These are phyloP conservation scores for Arvicanthis niloticus DNA, from an alignment of 2,113 vertebrate species.

Conservation along the genomic window DNA sequence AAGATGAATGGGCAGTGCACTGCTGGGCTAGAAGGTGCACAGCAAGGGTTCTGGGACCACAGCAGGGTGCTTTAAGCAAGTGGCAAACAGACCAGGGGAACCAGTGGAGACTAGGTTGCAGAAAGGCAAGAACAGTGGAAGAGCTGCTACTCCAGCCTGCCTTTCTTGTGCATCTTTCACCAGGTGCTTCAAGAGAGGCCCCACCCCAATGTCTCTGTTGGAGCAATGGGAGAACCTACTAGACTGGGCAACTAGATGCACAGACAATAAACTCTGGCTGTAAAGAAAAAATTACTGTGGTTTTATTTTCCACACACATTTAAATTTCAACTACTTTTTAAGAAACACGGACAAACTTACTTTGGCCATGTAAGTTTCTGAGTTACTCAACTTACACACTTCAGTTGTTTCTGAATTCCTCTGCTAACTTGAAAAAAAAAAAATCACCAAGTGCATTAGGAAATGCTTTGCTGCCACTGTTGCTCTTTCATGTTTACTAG, in stretches of 20 bases:
- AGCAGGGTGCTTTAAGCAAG: background rate
- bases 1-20: background rate
- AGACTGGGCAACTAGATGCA: background rate
- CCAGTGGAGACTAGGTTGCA: background rate
- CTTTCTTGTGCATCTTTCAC: background rate
- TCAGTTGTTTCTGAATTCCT: slow-evolving; percentile 17
- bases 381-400: background rate
- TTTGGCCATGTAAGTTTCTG: background rate
- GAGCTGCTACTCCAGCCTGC: background rate
- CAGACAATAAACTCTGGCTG: background rate
- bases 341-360: background rate
- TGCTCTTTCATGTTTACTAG: background rate
- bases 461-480: background rate
- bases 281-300: slow-evolving; percentile 15
- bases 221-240: background rate
- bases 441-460: slow-evolving; percentile 23
- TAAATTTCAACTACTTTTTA: slow-evolving; percentile 42
- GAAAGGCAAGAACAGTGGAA: background rate
- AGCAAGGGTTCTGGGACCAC: background rate
- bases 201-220: background rate
- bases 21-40: background rate
- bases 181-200: background rate
- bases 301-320: background rate
- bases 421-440: slow-evolving; percentile 13
- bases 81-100: background rate